Conservation (phyloP, 92 coral and sea anemone genomes). For the Epizoanthus illoricatus region DNA sequence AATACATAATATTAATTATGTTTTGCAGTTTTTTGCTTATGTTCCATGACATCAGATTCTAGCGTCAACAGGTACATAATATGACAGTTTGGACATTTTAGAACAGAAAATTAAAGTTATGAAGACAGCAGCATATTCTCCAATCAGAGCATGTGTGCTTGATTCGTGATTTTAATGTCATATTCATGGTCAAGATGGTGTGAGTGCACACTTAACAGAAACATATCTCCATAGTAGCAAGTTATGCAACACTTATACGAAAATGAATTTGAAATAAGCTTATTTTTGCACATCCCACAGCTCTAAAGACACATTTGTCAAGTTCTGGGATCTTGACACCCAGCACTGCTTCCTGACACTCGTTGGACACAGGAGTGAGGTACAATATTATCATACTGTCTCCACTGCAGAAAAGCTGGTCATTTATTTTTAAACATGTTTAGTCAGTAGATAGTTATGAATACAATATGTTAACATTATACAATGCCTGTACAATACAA, state of each 20-base stretch:
- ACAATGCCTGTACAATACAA: too few relatives aligned
- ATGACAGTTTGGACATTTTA: too few relatives aligned
- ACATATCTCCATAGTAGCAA: neutral
- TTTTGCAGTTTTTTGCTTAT: too few relatives aligned
- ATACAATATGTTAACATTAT: too few relatives aligned
- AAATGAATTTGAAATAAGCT: neutral
- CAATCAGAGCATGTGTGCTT: too few relatives aligned
- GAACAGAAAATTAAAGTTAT: too few relatives aligned
- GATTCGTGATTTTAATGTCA: too few relatives aligned
- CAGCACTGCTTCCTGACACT: slow-evolving; percentile 97
- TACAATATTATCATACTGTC: slow-evolving; percentile 17
- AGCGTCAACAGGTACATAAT: neutral
- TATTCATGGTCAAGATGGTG: too few relatives aligned
- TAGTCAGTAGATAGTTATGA: too few relatives aligned
- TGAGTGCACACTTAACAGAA: neutral
- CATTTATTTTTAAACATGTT: neutral
- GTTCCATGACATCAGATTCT: neutral
- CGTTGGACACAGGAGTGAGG: slow-evolving; percentile 99
- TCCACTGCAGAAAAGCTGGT: neutral
- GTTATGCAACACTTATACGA: neutral
- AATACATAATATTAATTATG: too few relatives aligned
- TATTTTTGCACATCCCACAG: slow-evolving; percentile 34
- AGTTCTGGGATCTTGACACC: slow-evolving; percentile 98
- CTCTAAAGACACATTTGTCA: slow-evolving; percentile 90
- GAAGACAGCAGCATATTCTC: too few relatives aligned